Base-by-base conservation (phyloP, 2,797 vertebrate species). In the Onychomys leucogaster region DNA sequence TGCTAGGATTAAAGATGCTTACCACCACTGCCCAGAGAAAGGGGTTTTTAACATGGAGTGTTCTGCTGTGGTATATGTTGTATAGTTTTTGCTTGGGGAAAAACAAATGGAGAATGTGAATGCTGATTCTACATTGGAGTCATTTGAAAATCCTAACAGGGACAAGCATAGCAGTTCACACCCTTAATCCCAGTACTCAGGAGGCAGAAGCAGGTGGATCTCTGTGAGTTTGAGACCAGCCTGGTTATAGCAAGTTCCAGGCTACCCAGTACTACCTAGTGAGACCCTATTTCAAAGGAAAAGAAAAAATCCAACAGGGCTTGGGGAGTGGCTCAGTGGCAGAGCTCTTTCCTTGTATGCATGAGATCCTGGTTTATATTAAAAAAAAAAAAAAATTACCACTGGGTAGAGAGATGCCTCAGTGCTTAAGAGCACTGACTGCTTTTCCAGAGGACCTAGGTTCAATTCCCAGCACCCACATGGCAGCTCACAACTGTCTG, bases 31-130 rank as follows among this genome's bases (percentile, higher is more conserved):
- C 81, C 41, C 6, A 0, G 69, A 59, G 29, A 29, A 78, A 90
- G 96, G 94, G 80, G 91, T 96, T 92, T 6, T 23, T 80, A n/a
- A 0, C 77, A 21, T 59, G 59, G 16, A 49, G 29, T 69, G 71
- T 49, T 94, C 96, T 63, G 49, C 95, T 65, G 32, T 0, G 0
- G 49, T 23, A 34, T 8, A 4, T 32, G 0, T 84, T 27, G 1
- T 82, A 46, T 4, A 0, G 0, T 0, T 49, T 41, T 37, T 75
- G 34, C 0, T 10, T 27, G 32, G 57, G 65, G 52, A 10, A 2
- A 34, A 17, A 17, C 6, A 29, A 1, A 5, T 57, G 14, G n/a
- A 77, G 63, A 55, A 10, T 7, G 27, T 25, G 43, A 49, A 29
- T 34, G 1, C 34, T 67, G 41, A 46, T 37, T 43, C 16, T 9